Percentiles rank a stretch among this genome's conserved stretches.
These are phyloP conservation scores for Drosophila heteroneura DNA, from an alignment of 2,888 invertebrate genomes.

Conservation along the genomic window DNA sequence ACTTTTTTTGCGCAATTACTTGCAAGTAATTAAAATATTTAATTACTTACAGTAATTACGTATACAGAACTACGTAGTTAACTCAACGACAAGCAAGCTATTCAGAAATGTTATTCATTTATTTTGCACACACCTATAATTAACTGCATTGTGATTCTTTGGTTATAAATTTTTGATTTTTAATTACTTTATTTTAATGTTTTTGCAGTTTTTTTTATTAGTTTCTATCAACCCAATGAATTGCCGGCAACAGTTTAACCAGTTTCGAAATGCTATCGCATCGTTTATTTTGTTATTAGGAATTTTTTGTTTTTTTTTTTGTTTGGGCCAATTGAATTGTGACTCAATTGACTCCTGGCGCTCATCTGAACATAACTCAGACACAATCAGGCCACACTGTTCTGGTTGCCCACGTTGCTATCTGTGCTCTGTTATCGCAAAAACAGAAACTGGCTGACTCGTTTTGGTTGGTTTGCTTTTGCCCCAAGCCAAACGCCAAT, in stretches of 20 bases:
- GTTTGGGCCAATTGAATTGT: conserved; percentile 37
- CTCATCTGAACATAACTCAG: conserved; percentile 24
- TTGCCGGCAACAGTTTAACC: neutral
- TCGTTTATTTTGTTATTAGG: neutral
- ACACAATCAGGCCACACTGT: conserved; percentile 5
- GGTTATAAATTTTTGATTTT: neutral
- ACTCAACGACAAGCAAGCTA: no score
- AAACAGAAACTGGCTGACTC: conserved; percentile 21
- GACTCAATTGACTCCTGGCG: conserved; percentile 3
- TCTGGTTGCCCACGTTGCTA: conserved; percentile 22
- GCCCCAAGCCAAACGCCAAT: conserved; percentile 41
- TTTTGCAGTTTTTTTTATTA: neutral
- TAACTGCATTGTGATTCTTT: neutral
- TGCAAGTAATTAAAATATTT: neutral
- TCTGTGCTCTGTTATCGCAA: conserved; percentile 34
- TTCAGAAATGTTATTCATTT: no score
- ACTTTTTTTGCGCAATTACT: neutral
- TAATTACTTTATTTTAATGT: neutral
- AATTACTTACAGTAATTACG: neutral
- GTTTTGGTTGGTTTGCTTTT: conserved; percentile 2
- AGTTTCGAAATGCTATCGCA: neutral
- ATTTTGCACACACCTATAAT: neutral
- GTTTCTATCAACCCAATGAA: neutral
- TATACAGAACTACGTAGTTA: no score
- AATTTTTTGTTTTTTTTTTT: neutral